Conservation (phyloP, 92 coral and sea anemone species). For the Heliopora coerulea region DNA sequence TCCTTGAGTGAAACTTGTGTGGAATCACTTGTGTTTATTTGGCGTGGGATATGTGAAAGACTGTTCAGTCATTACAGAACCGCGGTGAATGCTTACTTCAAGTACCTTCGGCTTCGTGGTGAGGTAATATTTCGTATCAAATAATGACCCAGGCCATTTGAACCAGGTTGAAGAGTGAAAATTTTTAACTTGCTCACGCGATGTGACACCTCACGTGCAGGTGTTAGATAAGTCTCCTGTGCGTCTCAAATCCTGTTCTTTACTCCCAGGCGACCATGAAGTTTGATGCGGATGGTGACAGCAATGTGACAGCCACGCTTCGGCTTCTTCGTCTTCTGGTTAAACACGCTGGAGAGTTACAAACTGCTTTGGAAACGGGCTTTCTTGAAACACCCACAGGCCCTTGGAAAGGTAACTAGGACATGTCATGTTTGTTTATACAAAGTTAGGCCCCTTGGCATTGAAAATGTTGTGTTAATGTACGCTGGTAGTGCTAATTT, state of each 20-base stretch:
- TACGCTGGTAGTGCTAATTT: too few relatives aligned
- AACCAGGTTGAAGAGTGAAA: too few relatives aligned
- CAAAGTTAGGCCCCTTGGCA: too few relatives aligned
- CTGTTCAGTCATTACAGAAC: constrained; percentile 91
- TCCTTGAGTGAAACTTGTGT: constrained; percentile 71
- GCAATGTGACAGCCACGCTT: constrained; percentile 97
- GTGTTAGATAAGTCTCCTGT: too few relatives aligned
- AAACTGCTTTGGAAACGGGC: constrained; percentile 84
- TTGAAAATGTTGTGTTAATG: too few relatives aligned
- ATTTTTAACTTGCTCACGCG: too few relatives aligned
- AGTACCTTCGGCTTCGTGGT: constrained; percentile 82
- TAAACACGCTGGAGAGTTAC: constrained; percentile 94
- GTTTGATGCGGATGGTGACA: constrained; percentile 53
- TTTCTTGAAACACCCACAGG: constrained; percentile 82
- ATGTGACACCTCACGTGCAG: too few relatives aligned
- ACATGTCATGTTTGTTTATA: too few relatives aligned
- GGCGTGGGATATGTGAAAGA: constrained; percentile 91
- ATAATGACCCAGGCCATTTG: too few relatives aligned
- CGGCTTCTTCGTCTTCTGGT: constrained; percentile 89
- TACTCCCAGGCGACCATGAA: constrained; percentile 26
- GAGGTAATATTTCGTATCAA: constrained; percentile 75
- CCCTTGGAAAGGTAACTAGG: constrained; percentile 92
- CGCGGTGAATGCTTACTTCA: constrained; percentile 97
- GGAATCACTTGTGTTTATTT: constrained; percentile 68
- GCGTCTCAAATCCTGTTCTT: neutral